phyloP scores from a whole-genome alignment of 2,113 vertebrate species.

The Campylorhamphus procurvoides region DNA sequence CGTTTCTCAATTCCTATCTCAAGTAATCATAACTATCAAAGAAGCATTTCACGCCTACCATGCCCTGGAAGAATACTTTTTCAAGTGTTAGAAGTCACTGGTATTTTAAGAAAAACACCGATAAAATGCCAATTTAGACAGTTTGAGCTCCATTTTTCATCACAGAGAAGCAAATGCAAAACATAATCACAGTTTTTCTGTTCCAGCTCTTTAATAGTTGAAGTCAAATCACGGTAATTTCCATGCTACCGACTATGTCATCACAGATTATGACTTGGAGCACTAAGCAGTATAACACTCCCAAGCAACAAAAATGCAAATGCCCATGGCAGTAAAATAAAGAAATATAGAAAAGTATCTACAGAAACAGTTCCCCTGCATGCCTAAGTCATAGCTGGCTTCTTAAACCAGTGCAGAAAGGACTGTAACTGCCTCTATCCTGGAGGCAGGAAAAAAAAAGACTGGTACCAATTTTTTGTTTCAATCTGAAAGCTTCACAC shows the following conservation, averaged over 20 bases:
- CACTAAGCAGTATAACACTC: not conserved
- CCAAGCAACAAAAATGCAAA: slow-evolving; percentile 36
- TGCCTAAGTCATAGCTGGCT: not conserved
- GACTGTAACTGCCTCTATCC: not conserved
- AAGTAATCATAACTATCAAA: not conserved
- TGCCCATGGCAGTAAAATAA: not conserved
- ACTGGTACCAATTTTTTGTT: not conserved
- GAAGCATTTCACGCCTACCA: not conserved
- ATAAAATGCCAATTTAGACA: not conserved
- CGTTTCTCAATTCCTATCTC: not conserved
- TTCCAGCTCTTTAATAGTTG: not conserved
- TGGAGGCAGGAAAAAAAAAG: not conserved
- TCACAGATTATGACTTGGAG: not conserved
- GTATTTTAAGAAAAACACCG: not conserved
- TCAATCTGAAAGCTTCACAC: not conserved
- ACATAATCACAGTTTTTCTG: not conserved
- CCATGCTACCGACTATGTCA: not conserved
- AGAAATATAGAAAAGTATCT: not conserved
- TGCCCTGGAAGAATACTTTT: not conserved
- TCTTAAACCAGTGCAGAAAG: not conserved
- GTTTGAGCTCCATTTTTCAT: not conserved
- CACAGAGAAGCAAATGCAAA: not conserved
- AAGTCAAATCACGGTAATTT: slow-evolving; percentile 34
- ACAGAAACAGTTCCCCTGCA: not conserved
- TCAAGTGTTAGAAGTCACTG: not conserved